These are phyloP conservation scores for Elymnias hypermnestra DNA, from an alignment of 1,140 invertebrate genomes.

Conservation along the genomic window DNA sequence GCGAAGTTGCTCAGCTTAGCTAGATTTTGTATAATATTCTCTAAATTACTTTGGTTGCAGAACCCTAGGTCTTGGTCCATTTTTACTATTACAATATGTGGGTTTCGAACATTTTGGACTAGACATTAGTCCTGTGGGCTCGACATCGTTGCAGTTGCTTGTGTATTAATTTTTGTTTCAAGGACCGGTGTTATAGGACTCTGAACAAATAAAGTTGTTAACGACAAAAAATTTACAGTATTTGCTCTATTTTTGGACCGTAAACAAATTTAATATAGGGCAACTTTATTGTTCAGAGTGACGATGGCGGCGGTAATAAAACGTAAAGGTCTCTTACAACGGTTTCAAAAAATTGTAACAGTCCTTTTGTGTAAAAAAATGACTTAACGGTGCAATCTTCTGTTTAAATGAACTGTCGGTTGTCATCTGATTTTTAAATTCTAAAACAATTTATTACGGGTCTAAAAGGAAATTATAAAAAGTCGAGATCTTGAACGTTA, in stretches of 20 bases:
- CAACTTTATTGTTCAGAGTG: conserved; percentile 15
- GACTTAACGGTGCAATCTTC: conserved; percentile 2
- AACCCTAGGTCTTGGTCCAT: no score
- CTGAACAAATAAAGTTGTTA: not conserved
- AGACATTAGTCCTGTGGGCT: no score
- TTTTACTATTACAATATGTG: no score
- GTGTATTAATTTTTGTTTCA: not conserved
- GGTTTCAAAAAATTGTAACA: conserved; percentile 56
- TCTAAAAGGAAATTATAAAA: no score
- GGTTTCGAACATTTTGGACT: no score
- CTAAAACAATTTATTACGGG: no score
- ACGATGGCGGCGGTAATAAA: not conserved
- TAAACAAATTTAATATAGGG: conserved; percentile 44
- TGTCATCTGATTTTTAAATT: conserved; percentile 5
- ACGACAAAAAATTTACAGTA: conserved; percentile 7
- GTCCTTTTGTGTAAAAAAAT: conserved; percentile 26
- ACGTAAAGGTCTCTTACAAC: not conserved
- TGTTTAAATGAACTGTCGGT: not conserved
- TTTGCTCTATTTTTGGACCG: conserved; percentile 36
- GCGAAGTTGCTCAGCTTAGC: no score
- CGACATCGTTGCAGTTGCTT: not conserved
- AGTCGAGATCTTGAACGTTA: no score
- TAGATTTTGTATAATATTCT: no score
- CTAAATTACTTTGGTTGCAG: no score
- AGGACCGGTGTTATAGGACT: not conserved